Base-by-base conservation (phyloP, 2,888 invertebrate genomes). In the Drosophila prolongata region DNA sequence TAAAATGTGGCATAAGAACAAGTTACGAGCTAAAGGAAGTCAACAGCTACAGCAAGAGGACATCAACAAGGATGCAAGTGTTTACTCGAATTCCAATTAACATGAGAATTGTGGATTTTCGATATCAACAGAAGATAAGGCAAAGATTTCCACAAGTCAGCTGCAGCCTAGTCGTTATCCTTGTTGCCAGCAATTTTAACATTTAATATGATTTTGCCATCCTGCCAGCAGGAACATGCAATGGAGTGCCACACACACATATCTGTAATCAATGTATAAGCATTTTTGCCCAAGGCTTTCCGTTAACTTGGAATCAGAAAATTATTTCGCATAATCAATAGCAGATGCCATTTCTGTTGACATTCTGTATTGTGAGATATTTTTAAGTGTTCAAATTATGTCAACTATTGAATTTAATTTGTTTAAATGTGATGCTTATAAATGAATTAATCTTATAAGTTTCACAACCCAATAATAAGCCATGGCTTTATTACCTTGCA, bases 211-310 rank as follows among this genome's bases (percentile, higher is more conserved):
- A 75, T 66, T 78, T 24, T 35, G 47, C 43, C 53, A 62, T 24
- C 16, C 50, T 37, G 49, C 58, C 9, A 44, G 60, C n/a, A 34
- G 49, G 14, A 30, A 35, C 38, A 16, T 42, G 24, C 34, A 35
- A 13, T 19, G 24, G 6, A 46, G 30, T 55, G 27, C 11, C 47
- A 54, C 34, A 8, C 46, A 24, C 62, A 30, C 59, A 73, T 16
- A 16, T 72, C 71, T 70, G 60, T 70, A 74, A 80, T 86, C 72
- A 79, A 79, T 80, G 72, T 77, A 79, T 80, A 71, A 75, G 78
- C 61, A 86, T 79, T 79, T 77, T 52, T 53, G 52, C 53, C 54
- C 42, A 13, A 8, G 53, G 60, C 40, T 34, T 14, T 59, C 49
- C 19, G 24, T 35, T n/a, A 1, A 30, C 40, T 64, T 34, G 50